Conservation (phyloP, 2,797 vertebrate genomes). For the Schizopygopsis malacanthus region DNA sequence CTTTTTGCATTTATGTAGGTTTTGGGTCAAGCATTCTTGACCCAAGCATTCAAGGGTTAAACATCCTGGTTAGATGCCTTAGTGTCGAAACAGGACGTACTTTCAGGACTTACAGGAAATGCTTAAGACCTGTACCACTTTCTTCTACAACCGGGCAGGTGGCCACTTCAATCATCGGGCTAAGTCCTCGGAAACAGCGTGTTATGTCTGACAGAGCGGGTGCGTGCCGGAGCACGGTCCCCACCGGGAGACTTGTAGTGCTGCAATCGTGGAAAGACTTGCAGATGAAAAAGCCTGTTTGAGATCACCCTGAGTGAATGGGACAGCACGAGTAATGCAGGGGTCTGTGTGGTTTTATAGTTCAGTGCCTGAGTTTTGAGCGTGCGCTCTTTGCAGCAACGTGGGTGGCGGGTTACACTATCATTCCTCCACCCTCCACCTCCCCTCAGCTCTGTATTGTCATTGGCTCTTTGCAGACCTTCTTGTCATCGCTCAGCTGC, state of each 20-base stretch:
- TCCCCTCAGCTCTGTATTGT: conserved; percentile 84
- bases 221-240: conserved; percentile 57
- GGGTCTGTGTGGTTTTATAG: conserved; percentile 95
- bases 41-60: neutral
- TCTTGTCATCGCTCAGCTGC: conserved; percentile 95
- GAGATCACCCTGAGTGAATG: conserved; percentile 89
- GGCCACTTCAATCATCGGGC: conserved; percentile 66
- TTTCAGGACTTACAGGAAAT: conserved; percentile 50
- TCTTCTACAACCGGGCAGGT: conserved; percentile 63
- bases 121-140: conserved; percentile 64
- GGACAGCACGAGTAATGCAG: conserved; percentile 94
- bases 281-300: conserved; percentile 76
- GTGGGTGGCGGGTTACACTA: conserved; percentile 97
- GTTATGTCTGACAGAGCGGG: conserved; percentile 60
- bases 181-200: conserved; percentile 72
- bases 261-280: conserved; percentile 69
- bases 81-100: conserved; percentile 33
- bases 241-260: conserved; percentile 57
- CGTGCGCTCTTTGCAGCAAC: conserved; percentile 91
- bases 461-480: conserved; percentile 95
- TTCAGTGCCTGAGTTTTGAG: conserved; percentile 93
- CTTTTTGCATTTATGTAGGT: neutral
- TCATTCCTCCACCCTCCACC: conserved; percentile 80
- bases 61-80: neutral
- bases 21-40: neutral